Evolutionary conservation across 2,888 invertebrate species (phyloP).

Genomic region (Xylota segnis): DNA sequence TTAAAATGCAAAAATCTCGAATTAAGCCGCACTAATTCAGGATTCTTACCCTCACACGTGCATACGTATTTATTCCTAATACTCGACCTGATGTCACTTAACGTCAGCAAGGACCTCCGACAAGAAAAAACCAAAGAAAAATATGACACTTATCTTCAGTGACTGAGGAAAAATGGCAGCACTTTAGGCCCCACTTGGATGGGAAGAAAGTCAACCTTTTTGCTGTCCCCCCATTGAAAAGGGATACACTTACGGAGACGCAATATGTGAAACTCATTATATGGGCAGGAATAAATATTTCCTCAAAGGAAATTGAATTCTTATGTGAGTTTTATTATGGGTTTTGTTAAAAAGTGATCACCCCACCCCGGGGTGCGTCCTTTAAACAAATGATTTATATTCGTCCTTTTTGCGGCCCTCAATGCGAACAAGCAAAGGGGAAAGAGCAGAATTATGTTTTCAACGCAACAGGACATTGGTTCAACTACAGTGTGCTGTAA

Average conservation of each 20-base stretch:
- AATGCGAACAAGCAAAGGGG: neutral
- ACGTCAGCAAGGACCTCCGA: slow-evolving; percentile 34
- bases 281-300: slow-evolving; percentile 66
- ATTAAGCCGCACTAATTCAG: neutral
- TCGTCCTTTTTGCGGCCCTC: slow-evolving; percentile 56
- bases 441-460: neutral
- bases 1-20: neutral
- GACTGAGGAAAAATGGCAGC: slow-evolving; percentile 61
- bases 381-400: slow-evolving; percentile 71
- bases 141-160: slow-evolving; percentile 54
- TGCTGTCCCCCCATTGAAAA: neutral
- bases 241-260: slow-evolving; percentile 30
- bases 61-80: slow-evolving; percentile 27
- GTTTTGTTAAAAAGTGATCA: slow-evolving; percentile 42
- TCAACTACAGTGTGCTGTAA: slow-evolving; percentile 3
- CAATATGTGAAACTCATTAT: slow-evolving; percentile 69
- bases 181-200: slow-evolving; percentile 33
- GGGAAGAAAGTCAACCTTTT: slow-evolving; percentile 35
- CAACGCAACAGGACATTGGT: slow-evolving; percentile 59
- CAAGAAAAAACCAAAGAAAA: slow-evolving; percentile 19
- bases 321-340: slow-evolving; percentile 74
- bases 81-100: slow-evolving; percentile 2
- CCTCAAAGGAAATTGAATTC: slow-evolving; percentile 74
- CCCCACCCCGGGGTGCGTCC: neutral
- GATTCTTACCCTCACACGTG: neutral